Evolutionary conservation across 1,140 invertebrate species (phyloP).

Genomic region (Neodiprion fabricii): DNA sequence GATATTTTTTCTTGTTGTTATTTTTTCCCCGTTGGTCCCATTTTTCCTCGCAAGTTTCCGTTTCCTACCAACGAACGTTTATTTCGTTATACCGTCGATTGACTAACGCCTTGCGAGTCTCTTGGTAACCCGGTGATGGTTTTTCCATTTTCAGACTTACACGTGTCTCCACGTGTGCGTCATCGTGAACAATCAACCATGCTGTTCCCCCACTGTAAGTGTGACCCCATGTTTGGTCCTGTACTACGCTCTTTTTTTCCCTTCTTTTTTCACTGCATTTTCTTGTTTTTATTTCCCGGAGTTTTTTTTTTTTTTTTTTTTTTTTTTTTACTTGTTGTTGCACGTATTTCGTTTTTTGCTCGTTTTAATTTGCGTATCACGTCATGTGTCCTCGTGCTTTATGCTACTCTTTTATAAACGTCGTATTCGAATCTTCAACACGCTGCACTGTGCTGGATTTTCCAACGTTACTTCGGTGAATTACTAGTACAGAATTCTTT

Average conservation of each 20-base stretch:
- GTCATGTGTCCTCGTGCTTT: neutral
- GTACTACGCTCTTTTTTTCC: slow-evolving; percentile 5
- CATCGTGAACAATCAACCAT: slow-evolving; percentile 78
- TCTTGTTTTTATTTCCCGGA: neutral
- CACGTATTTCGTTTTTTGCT: neutral
- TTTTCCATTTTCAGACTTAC: slow-evolving; percentile 78
- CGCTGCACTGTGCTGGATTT: neutral
- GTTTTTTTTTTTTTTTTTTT: neutral
- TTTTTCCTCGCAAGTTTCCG: neutral
- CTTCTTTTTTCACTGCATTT: slow-evolving; percentile 19
- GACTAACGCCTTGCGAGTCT: slow-evolving; percentile 1
- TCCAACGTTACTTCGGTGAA: neutral
- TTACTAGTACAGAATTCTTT: no score
- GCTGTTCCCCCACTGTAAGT: slow-evolving; percentile 84
- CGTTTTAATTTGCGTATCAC: neutral
- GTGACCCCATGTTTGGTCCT: slow-evolving; percentile 15
- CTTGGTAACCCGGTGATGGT: slow-evolving; percentile 19
- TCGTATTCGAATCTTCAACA: neutral
- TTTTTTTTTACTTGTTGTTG: neutral
- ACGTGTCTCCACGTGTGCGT: slow-evolving; percentile 88
- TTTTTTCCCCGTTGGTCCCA: neutral
- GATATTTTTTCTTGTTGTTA: neutral
- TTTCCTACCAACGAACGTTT: neutral
- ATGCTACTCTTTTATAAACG: no score
- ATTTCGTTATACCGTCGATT: neutral